Conservation (phyloP, 35 echinoderm and acorn worm species). For the Hemicentrotus pulcherrimus region DNA sequence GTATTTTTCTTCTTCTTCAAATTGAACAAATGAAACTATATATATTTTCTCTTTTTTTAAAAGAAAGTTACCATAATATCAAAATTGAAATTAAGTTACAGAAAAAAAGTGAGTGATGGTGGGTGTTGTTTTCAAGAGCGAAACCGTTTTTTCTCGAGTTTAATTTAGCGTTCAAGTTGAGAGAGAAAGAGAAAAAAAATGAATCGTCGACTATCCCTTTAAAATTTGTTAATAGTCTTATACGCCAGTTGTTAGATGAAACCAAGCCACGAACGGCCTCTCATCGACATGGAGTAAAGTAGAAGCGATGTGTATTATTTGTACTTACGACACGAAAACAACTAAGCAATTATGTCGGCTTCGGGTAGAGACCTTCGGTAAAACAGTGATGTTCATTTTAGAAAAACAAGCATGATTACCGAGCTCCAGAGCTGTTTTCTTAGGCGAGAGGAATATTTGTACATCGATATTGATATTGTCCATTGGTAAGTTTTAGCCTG, state of each 20-base stretch:
- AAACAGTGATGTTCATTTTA: background rate
- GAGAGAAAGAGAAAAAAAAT: background rate
- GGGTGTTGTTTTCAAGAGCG: too few relatives aligned
- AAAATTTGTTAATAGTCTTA: background rate
- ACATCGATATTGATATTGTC: background rate
- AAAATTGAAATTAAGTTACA: too few relatives aligned
- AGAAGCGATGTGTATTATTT: background rate
- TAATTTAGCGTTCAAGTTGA: too few relatives aligned
- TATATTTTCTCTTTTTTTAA: too few relatives aligned
- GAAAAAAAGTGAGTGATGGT: too few relatives aligned
- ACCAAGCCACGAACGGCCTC: too few relatives aligned
- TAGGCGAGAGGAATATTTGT: background rate
- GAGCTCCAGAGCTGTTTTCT: background rate
- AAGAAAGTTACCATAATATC: too few relatives aligned
- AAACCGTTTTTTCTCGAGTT: too few relatives aligned
- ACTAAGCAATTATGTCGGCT: constrained; percentile 11
- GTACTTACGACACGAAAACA: background rate
- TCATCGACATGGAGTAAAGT: too few relatives aligned
- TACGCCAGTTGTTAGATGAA: background rate
- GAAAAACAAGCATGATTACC: background rate
- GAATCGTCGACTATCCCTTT: background rate
- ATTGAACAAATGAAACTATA: too few relatives aligned
- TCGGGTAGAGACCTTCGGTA: background rate
- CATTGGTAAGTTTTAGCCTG: background rate
- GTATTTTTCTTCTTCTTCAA: too few relatives aligned